Evolutionary conservation across 1,140 invertebrate genomes (phyloP).

Genomic region (Aphidius gifuensis): DNA sequence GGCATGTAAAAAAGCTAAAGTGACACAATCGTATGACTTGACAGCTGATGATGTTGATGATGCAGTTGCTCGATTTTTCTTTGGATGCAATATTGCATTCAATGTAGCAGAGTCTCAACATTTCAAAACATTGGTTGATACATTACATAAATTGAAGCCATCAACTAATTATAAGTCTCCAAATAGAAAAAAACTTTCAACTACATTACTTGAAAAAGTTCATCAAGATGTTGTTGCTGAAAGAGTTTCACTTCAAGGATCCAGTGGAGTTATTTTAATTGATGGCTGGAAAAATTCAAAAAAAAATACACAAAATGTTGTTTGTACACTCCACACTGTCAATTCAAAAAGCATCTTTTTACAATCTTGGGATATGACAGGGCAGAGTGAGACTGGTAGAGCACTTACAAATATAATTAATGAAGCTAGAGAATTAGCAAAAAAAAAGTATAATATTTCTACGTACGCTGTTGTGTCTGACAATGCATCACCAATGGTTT

Average conservation of each 20-base stretch:
- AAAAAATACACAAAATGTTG: slow-evolving; percentile 10
- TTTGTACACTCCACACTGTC: slow-evolving; percentile 5
- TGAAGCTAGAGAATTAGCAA: slow-evolving; percentile 9
- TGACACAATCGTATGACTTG: too few species aligned
- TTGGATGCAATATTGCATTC: slow-evolving; percentile 2
- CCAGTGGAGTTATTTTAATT: not conserved
- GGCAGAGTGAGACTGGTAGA: not conserved
- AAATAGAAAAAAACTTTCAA: slow-evolving; percentile 6
- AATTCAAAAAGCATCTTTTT: slow-evolving; percentile 4
- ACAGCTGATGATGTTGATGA: not conserved
- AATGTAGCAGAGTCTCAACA: slow-evolving; percentile 2
- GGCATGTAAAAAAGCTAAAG: too few species aligned
- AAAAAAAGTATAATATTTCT: slow-evolving; percentile 20
- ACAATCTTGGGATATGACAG: slow-evolving; percentile 10
- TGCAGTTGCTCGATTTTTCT: not conserved
- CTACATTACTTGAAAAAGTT: slow-evolving; percentile 2
- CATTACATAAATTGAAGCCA: not conserved
- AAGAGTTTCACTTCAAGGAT: not conserved
- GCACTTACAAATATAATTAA: slow-evolving; percentile 12
- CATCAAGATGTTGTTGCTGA: not conserved
- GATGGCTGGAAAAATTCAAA: slow-evolving; percentile 11
- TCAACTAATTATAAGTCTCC: not conserved
- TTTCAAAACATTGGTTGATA: not conserved
- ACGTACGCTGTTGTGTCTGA: slow-evolving; percentile 22
- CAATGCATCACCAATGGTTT: slow-evolving; percentile 22